phyloP scores from a whole-genome alignment of 2,113 vertebrate genomes.

The Semnornis frantzii region DNA sequence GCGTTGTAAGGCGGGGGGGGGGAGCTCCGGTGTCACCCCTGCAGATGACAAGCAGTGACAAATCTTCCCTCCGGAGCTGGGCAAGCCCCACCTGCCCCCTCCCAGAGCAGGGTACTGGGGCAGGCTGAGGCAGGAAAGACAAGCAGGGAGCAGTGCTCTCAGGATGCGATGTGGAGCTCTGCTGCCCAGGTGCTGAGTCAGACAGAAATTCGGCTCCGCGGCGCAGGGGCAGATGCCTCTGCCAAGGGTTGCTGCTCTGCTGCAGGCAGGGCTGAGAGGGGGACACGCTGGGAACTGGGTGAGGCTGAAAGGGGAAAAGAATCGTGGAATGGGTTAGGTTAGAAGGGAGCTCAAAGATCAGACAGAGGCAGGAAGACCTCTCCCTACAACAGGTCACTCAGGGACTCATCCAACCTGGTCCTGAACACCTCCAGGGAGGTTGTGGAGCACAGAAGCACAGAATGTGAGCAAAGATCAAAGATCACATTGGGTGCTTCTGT shows the following conservation, averaged over 20 bases:
- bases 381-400: too few relatives aligned
- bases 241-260: background rate
- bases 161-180: background rate
- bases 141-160: background rate
- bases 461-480: too few relatives aligned
- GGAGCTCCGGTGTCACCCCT: slow-evolving; percentile 47
- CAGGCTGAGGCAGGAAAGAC: slow-evolving; percentile 22
- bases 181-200: background rate
- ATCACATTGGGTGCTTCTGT: too few relatives aligned
- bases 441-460: too few relatives aligned
- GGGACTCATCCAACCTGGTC: too few relatives aligned
- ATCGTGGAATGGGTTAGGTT: too few relatives aligned
- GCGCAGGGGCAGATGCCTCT: accelerated
- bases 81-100: background rate
- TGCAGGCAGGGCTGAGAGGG: accelerated
- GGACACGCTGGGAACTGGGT: background rate
- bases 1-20: background rate
- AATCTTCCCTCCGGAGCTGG: slow-evolving; percentile 37
- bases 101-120: background rate
- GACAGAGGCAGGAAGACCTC: too few relatives aligned
- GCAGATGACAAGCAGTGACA: slow-evolving; percentile 39
- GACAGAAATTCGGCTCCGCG: background rate
- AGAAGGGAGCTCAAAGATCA: too few relatives aligned
- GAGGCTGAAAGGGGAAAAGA: background rate
- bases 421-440: too few relatives aligned